Base-by-base conservation (phyloP, 2,113 vertebrate species). In the Dolichotis patagonum region DNA sequence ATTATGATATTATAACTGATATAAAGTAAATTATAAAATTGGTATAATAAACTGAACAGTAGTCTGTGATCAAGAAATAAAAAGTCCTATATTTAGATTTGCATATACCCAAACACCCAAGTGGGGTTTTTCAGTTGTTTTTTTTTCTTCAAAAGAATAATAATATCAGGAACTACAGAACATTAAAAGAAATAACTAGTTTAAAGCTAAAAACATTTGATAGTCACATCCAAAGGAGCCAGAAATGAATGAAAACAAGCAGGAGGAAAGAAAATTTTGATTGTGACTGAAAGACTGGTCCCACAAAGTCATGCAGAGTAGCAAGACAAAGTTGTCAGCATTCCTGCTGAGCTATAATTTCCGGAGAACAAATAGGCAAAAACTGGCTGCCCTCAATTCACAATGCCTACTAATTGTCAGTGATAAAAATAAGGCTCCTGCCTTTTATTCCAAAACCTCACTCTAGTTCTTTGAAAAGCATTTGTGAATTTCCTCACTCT, bases 331-430 rank as follows among this genome's bases (percentile, higher is more conserved):
- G 91, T 75, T 60, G 77, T 65, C 85, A 95, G 85, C 73, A 49
- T 92, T 96, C 95, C 88, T 92, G 94, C 95, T 67, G 93, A 89
- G 85, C 85, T 95, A 49, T 91, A 96, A 97, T 98, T 97, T 97
- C 77, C 49, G 80, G 97, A 95, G 95, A 98, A 98, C 91, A 97
- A 98, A 97, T 67, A 92, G 73, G 67, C 75, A 93, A 86, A 96
- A 97, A 86, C 84, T 87, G 56, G 89, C 41, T 49, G 78, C 94
- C 32, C 80, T 97, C 58, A 32, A 26, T 60, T 94, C 96, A 98
- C 94, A 98, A 97, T 97, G 84, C 32, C 71, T 92, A 78, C 96
- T 98, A 98, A 98, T 97, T 97, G 90, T 63, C 92, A 60, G 56
- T 65, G 88, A 96, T 85, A 92, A 94, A 96, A 94, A 60, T 80